Base-by-base conservation (phyloP, 1,140 invertebrate species). In the Rhopalosiphum maidis region DNA sequence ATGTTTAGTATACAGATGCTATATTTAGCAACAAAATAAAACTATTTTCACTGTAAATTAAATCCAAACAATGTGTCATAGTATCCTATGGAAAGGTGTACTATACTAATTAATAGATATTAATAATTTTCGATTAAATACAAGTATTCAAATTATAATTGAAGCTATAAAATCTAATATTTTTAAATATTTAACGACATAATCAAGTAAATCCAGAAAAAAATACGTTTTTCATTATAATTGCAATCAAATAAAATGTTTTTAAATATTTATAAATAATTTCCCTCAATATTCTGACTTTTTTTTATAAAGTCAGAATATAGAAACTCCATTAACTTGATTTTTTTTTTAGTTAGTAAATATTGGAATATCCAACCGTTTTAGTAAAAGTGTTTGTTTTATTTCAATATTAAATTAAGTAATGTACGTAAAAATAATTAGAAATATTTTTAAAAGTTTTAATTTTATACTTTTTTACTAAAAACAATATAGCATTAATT, bases 241-340 rank as follows among this genome's bases (percentile, higher is more conserved):
- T 68, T 68, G 30, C 30, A 68, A 68, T 68, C 60, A 30, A 30
- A 68, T 68, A 15, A 68, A 68, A 68, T 68, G 11, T 68, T 11
- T 11, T 68, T 68, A 68, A n/a, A 68, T 68, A 68, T 68, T 68
- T 68, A 68, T n/a, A 68, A 68, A 68, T 68, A 68, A 68, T 68
- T 68, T 68, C 60, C 60, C 30, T 68, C 4, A 25, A 68, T 30
- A 15, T 68, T 68, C 9, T n/a, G 25, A 68, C 30, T 15, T 68
- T 68, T 46, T 68, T 68, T 68, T 11, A 68, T n/a, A 15, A 68
- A 68, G 30, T 30, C 9, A 68, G 4, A n/a, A 30, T 68, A 68
- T 11, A 68, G 60, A n/a, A 68, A 68, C 60, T 68, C 30, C 60
- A 68, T 68, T 68, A 9, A 9, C 23, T 60, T 15, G 18, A 9